Evolutionary conservation across 2,797 vertebrate genomes (phyloP), one percentile per base, ranked within the genome.

Genomic region (Chelon auratus): DNA sequence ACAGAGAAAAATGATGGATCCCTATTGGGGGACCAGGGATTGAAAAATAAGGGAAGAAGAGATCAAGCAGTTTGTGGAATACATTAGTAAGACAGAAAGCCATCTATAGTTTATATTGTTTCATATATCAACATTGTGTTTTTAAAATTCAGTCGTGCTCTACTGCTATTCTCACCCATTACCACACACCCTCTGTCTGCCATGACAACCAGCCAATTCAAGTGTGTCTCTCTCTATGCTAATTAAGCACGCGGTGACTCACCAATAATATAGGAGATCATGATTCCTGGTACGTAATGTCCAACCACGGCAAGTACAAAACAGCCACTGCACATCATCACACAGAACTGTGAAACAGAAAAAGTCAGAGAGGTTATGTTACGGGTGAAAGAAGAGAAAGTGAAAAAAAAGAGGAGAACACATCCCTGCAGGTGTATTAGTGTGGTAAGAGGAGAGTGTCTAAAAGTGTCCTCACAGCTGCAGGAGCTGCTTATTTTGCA

Each of bases 241-340:
- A 39, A 39, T 58, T 22, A 51, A 11, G 18, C 0, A 42, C 1
- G 10, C n/a, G 22, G 26, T 22, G 47, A 84, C 89, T 98, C 94
- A 99, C 98, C 93, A 86, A 98, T 94, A 68, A 99, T 99, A 88
- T 98, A 99, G 80, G 96, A 98, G 91, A 99, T 99, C 98, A 99
- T 99, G 90, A 99, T 95, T 91, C 98, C 98, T 4, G 98, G 98
- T 81, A 99, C 95, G 84, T 99, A 99, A 92, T 99, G 97, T 81
- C 97, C 98, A 57, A 98, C 94, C 48, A 96, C 81, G 22, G 95
- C 95, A 72, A 99, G 89, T 10, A 95, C 90, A 57, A 95, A 92
- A 80, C 97, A 98, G 87, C 97, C 94, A 6, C 95, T 95, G 91
- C 96, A 98, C 87, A 95, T 95, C 91, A 96, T 94, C 67, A 89